A percentile compares a stretch with the other conserved stretches of the same genome.
phyloP scores from a whole-genome alignment of 2,797 vertebrate genomes.

The Prunella strophiata region DNA sequence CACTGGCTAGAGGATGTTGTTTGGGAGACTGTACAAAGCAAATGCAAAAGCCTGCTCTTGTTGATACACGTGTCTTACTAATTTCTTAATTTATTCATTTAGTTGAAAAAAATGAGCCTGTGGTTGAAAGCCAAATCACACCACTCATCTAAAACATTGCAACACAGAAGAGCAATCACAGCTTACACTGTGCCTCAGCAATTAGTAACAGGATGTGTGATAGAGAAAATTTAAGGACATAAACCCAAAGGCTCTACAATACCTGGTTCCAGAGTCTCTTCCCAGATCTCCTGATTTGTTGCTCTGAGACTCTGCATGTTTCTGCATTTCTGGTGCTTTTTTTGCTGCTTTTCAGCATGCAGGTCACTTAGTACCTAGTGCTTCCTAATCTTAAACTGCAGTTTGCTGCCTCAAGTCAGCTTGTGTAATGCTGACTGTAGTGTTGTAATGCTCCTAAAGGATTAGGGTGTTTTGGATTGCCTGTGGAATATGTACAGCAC shows the following conservation, averaged over 20 bases:
- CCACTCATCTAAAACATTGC: background rate
- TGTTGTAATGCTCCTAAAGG: background rate
- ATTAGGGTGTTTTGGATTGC: background rate
- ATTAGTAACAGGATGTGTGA: background rate
- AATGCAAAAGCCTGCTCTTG: background rate
- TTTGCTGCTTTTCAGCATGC: accelerated
- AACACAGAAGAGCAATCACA: background rate
- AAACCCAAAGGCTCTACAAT: background rate
- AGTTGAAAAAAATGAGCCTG: background rate
- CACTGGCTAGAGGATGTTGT: too few species aligned
- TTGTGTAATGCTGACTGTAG: background rate
- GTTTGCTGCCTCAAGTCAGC: background rate
- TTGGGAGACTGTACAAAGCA: background rate
- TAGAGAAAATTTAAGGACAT: background rate
- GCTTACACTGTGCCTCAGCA: background rate
- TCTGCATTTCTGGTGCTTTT: background rate
- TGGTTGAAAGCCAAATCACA: background rate
- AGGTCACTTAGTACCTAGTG: background rate
- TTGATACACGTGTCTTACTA: accelerated
- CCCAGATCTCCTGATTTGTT: background rate
- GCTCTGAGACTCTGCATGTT: accelerated
- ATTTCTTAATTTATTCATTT: background rate
- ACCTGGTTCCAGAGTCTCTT: background rate
- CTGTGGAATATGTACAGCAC: background rate
- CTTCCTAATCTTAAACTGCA: background rate